Percentiles rank a stretch among this genome's conserved stretches.
These are phyloP conservation scores for Bettongia penicillata DNA, from an alignment of 2,113 vertebrate species.

Conservation along the genomic window DNA sequence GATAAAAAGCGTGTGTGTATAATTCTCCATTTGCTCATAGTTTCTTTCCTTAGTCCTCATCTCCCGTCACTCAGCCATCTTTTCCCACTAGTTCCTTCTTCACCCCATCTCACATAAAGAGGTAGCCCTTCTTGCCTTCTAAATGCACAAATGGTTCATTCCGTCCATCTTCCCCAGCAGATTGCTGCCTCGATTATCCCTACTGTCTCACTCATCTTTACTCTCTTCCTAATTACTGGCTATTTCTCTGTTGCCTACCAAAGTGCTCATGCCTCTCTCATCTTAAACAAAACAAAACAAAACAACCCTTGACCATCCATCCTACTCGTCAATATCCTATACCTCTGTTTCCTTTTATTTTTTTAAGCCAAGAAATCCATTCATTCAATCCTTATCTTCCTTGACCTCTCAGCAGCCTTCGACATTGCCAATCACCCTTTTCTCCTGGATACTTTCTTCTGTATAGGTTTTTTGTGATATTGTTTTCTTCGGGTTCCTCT, in stretches of 20 bases:
- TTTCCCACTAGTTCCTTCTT: not conserved
- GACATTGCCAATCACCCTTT: not conserved
- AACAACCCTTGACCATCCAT: not conserved
- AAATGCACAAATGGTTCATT: not conserved
- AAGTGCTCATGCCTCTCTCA: too few relatives aligned
- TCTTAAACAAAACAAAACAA: not conserved
- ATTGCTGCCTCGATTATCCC: not conserved
- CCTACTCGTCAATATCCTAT: not conserved
- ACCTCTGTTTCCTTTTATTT: not conserved
- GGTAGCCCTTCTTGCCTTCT: not conserved
- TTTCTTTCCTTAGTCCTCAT: not conserved
- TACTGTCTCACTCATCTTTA: not conserved
- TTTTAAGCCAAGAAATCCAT: too few relatives aligned
- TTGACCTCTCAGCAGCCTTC: not conserved
- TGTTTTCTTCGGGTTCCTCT: not conserved
- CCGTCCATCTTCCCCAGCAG: not conserved
- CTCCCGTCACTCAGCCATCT: not conserved
- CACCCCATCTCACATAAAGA: not conserved
- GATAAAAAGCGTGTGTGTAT: not conserved
- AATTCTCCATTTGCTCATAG: not conserved
- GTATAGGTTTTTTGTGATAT: not conserved
- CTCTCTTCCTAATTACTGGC: not conserved
- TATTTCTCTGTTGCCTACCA: not conserved
- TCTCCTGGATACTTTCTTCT: not conserved
- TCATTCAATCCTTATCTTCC: not conserved